Conservation (phyloP, 2,888 invertebrate species). For the Opisthograptis luteolata region DNA sequence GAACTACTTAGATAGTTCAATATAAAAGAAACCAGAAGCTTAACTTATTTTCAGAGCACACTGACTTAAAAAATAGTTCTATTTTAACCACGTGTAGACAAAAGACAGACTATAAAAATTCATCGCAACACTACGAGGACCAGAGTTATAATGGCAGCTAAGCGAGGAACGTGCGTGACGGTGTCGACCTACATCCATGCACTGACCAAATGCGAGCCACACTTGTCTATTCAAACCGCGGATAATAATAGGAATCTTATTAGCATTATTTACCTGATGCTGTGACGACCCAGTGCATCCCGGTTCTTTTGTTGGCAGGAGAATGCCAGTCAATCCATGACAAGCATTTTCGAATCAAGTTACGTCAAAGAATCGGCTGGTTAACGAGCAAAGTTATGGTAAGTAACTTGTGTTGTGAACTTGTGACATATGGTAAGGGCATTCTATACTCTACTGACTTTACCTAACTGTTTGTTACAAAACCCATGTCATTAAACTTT, state of each 20-base stretch:
- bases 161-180: conserved; percentile 61
- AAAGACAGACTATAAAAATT: conserved; percentile 13
- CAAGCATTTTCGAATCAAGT: conserved; percentile 13
- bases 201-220: conserved; percentile 42
- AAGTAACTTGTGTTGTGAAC: too few species aligned
- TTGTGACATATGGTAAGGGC: not conserved
- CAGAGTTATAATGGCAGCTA: conserved; percentile 28
- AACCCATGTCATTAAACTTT: too few species aligned
- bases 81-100: not conserved
- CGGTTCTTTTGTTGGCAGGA: conserved; percentile 13
- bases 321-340: conserved; percentile 1
- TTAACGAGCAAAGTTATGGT: too few species aligned
- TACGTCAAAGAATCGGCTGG: too few species aligned
- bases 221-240: conserved; percentile 64
- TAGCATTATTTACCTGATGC: conserved; percentile 68
- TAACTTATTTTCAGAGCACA: not conserved
- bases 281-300: conserved; percentile 36
- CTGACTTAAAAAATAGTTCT: too few species aligned
- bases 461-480: too few species aligned
- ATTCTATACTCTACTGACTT: too few species aligned
- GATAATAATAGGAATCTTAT: conserved; percentile 60
- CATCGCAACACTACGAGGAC: conserved; percentile 40
- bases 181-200: conserved; percentile 59
- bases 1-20: too few species aligned
- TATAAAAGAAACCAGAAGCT: not conserved